Evolutionary conservation across 2,797 vertebrate genomes (phyloP), one percentile per base, ranked within the genome.

Genomic region (Alosa sapidissima): DNA sequence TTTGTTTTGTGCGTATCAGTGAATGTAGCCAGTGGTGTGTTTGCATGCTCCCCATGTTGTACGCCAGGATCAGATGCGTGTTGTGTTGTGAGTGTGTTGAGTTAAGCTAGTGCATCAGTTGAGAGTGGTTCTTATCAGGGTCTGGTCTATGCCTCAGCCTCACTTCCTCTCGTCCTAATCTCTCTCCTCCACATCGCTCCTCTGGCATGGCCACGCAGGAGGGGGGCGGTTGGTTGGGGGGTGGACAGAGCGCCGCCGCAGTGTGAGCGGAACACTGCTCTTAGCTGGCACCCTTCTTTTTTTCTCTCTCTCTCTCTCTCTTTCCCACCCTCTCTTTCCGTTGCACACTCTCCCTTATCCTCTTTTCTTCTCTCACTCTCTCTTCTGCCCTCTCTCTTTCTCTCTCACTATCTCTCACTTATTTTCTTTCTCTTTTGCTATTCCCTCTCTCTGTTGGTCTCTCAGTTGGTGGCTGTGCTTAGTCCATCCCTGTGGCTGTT

Each of bases 401-500:
- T 62, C 58, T 62, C 21, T 65, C 62, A 33, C 62, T 68, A 5
- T 62, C 58, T 62, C 21, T 65, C 28, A 33, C 62, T 68, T 6
- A 9, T 24, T 33, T 5, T 45, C 55, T 52, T 10, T 54, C 47
- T 41, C 41, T 51, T 24, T 72, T 36, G 11, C 36, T 11, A 2
- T 4, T 16, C 0, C 83, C 48, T 9, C 83, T 24, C 58, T 10
- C 24, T 33, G 6, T 33, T n/a, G 1, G 5, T 33, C 68, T 45
- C 68, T 41, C 33, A 16, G 33, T 45, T 41, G 36, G 68, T 28
- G 24, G 68, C 36, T 75, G 68, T 84, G 55, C 83, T 58, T 84
- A 85, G 72, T 75, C 72, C 3, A 21, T 75, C 41, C 75, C 82
- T 45, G 36, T 75, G 68, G 68, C 33, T 81, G 41, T 81, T 75